phyloP scores from a whole-genome alignment of 2,888 invertebrate genomes.

The Eubasilissa splendida region DNA sequence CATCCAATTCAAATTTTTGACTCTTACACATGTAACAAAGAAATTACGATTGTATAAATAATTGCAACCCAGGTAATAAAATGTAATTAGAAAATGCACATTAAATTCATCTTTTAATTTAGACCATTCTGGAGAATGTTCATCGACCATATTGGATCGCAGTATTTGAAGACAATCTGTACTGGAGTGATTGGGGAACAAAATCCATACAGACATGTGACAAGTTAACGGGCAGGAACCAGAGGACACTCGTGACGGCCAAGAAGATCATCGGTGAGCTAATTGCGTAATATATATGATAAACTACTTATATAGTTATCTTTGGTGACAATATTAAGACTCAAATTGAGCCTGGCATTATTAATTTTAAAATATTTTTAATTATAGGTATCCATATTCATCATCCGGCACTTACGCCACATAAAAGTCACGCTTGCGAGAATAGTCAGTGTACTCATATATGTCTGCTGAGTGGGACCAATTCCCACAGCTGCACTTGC shows the following conservation, averaged over 20 bases:
- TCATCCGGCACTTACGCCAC: conserved; percentile 77
- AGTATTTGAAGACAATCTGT: conserved; percentile 90
- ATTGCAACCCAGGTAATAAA: too few species aligned
- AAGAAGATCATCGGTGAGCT: conserved; percentile 38
- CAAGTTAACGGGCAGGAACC: conserved; percentile 82
- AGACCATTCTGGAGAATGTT: conserved; percentile 70
- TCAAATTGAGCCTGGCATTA: neutral
- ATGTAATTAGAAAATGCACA: too few species aligned
- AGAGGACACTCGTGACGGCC: conserved; percentile 25
- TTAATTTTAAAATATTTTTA: neutral
- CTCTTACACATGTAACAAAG: too few species aligned
- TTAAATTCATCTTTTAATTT: conserved; percentile 59
- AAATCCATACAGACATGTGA: conserved; percentile 83
- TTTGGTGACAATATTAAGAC: neutral
- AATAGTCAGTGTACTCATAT: conserved; percentile 80
- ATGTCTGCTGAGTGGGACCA: conserved; percentile 79
- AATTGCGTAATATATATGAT: neutral
- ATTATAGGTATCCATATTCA: conserved; percentile 80
- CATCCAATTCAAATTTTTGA: too few species aligned
- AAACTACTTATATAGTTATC: neutral
- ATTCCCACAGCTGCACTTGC: conserved; percentile 80
- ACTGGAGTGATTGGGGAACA: conserved; percentile 92
- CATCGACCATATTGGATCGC: conserved; percentile 88
- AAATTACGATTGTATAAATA: too few species aligned
- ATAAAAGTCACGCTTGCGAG: conserved; percentile 76